Base-by-base conservation (phyloP, 2,113 vertebrate genomes). In the Cisticola juncidis region DNA sequence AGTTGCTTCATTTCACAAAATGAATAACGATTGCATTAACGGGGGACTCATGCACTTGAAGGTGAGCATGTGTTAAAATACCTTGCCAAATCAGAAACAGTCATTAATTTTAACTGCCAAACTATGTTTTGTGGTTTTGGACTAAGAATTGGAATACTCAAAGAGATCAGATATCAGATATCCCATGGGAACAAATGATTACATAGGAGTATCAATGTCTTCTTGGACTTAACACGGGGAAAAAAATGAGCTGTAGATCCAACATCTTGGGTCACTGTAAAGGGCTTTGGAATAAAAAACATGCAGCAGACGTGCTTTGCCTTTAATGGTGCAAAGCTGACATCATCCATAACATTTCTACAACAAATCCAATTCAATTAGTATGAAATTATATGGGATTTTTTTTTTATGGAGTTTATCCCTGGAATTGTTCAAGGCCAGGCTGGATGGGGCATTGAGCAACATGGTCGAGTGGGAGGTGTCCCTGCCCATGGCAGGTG, bases 51-150 rank as follows among this genome's bases (percentile, higher is more conserved):
- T 36, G 56, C n/a, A 25, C 56, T 74, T 82, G 50, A 94, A 94
- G 71, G 83, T 88, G 44, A 74, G 44, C 57, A 13, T 42, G 29
- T 82, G 50, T 81, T 91, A 29, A 56, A 90, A 44, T 40, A 81
- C 50, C 44, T 95, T 91, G 45, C 54, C 54, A 60, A 90, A 92
- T 86, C 65, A 89, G 73, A 93, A 83, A 78, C 14, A 94, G 90
- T 89, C 89, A 92, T 96, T 95, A 88, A 88, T 96, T 96, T 97
- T 89, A 96, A 42, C 97, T 96, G 87, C 86, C 91, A 76, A 95
- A 95, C 26, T 68, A 42, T 93, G 95, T 92, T 92, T 88, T 92
- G 94, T 96, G 95, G 94, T 83, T 97, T 97, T 94, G 95, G 86
- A 97, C 96, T 95, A 96, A 93, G 97, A 92, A 96, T 31, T 90